phyloP scores from a whole-genome alignment of 2,113 vertebrate genomes.

The Colaptes auratus region DNA sequence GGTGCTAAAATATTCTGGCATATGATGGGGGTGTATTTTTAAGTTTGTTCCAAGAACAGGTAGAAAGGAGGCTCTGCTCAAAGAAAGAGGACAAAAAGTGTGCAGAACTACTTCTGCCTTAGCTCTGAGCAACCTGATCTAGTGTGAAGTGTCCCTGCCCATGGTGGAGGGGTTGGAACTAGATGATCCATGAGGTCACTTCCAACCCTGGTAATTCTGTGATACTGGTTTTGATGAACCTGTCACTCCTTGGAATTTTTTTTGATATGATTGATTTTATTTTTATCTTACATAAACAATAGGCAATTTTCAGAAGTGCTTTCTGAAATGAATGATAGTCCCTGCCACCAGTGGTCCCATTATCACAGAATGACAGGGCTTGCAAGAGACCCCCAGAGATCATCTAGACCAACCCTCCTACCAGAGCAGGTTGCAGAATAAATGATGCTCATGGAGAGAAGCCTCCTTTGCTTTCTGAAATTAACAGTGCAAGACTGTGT shows the following conservation, averaged over 20 bases:
- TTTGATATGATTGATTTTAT: neutral
- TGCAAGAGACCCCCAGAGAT: no score
- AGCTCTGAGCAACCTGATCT: no score
- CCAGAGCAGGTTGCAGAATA: neutral
- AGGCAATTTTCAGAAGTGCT: neutral
- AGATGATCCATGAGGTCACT: no score
- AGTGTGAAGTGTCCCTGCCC: no score
- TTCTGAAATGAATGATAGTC: neutral
- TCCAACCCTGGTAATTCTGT: no score
- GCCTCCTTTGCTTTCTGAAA: neutral
- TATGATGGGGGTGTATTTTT: neutral
- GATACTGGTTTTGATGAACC: neutral
- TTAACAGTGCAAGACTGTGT: neutral
- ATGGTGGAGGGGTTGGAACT: no score
- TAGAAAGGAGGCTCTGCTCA: neutral
- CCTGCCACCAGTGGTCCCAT: neutral
- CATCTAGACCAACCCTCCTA: no score
- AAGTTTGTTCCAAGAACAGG: fast-evolving
- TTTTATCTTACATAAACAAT: neutral
- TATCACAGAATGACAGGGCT: no score
- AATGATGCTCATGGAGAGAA: neutral
- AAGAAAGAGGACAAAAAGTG: neutral
- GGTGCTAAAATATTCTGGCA: neutral
- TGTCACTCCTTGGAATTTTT: neutral
- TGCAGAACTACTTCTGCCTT: neutral